These are phyloP conservation scores for Neosilurus mollespiculum DNA, from an alignment of 2,797 vertebrate genomes.

Conservation along the genomic window DNA sequence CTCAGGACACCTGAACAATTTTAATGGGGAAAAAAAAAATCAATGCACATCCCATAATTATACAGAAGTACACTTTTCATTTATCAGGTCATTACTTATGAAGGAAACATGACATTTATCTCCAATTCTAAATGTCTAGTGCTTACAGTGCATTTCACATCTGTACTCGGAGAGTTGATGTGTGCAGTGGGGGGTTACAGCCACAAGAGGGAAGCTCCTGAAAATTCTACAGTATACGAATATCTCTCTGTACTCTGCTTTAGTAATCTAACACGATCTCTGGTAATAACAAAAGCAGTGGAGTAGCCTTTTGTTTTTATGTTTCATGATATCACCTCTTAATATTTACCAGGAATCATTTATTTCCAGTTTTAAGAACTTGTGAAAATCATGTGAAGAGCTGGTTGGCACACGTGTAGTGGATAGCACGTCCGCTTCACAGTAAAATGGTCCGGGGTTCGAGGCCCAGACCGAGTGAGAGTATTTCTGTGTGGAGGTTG, in stretches of 20 bases:
- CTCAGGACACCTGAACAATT: not conserved
- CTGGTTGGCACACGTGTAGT: no score
- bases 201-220: conserved; percentile 14
- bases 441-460: no score
- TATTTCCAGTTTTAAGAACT: not conserved
- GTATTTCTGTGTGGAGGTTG: no score
- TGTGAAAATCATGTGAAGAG: not conserved
- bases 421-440: no score
- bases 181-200: not conserved
- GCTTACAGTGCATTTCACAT: not conserved
- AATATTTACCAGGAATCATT: not conserved
- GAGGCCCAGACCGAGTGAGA: no score
- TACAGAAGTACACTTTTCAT: not conserved
- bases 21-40: not conserved
- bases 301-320: not conserved
- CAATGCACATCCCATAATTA: not conserved
- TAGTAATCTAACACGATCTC: not conserved
- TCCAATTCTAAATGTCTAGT: not conserved
- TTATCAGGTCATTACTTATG: not conserved
- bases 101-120: not conserved
- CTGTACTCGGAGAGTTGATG: no score
- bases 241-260: not conserved
- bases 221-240: not conserved
- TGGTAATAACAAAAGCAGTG: not conserved
- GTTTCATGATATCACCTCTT: not conserved